A percentile compares a stretch with the other conserved stretches of the same genome.
phyloP scores from a whole-genome alignment of 2,113 vertebrate genomes.

The Gymnorhina tibicen region DNA sequence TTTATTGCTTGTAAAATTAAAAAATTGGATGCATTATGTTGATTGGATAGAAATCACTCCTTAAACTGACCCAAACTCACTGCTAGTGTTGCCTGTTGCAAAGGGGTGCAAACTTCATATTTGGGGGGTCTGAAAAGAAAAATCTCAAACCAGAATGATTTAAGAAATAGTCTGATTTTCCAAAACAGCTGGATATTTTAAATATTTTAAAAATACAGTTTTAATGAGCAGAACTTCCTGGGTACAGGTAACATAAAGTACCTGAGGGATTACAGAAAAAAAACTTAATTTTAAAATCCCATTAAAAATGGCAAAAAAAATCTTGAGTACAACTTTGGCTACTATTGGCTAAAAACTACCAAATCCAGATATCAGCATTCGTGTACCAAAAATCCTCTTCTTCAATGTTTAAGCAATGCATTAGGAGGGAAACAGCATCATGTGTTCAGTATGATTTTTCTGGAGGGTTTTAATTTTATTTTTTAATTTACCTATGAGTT shows the following conservation, averaged over 20 bases:
- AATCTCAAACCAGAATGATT: neutral
- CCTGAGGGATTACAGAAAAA: neutral
- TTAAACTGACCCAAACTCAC: neutral
- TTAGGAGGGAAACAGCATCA: neutral
- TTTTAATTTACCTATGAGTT: neutral
- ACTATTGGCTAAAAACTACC: neutral
- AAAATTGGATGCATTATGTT: neutral
- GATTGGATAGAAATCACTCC: neutral
- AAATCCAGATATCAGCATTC: neutral
- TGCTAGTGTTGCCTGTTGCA: neutral
- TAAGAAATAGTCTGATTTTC: neutral
- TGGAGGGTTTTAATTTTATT: neutral
- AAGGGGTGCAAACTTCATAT: neutral
- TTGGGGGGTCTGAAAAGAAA: neutral
- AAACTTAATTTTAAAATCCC: neutral
- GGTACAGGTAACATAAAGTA: neutral
- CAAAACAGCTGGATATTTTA: neutral
- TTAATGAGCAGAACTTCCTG: neutral
- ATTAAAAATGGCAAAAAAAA: neutral
- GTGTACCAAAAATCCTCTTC: neutral
- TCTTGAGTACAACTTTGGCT: neutral
- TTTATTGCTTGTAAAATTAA: neutral
- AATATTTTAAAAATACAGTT: neutral
- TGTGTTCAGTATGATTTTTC: neutral
- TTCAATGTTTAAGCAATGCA: neutral